Base-by-base conservation (phyloP, 1,140 invertebrate species). In the Pseudomyrmex pallidus region DNA sequence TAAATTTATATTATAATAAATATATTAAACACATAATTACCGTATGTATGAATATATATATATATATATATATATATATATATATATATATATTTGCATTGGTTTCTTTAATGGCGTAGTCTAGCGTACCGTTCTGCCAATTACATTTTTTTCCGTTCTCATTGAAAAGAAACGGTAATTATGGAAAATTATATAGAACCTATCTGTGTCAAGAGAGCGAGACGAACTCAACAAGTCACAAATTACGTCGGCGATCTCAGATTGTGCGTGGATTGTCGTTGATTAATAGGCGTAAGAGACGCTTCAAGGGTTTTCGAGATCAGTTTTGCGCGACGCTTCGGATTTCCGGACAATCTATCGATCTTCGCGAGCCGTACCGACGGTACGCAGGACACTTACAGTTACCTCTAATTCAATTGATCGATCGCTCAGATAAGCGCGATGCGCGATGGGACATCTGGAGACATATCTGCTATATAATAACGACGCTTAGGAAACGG, bases 401-500 rank as follows among this genome's bases (percentile, higher is more conserved):
- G 83, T 82, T 80, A 84, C 63, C 74, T 84, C 72, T 88, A 86
- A 90, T 90, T 89, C 76, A 66, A 86, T 89, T 84, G 86, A 90
- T 90, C 87, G 84, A 85, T 89, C 86, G 76, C 25, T 35, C 7
- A 68, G 85, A 90, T 89, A 86, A 90, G 82, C 25, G 8, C 3
- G 62, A 61, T 70, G 59, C 63, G 83, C 66, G 78, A 83, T 74
- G 52, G 46, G 70, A 80, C 74, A 15, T 78, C 48, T 7, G 56
- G 48, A n/a, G 72, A 15, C 73, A 54, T 74, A 7, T 35, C 35
- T 61, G 78, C 20, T 74, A 54, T 86, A 82, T 85, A 89, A 87
- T 72, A 74, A 85, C 82, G 84, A 85, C 67, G 52, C 62, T 67
- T 68, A 25, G 73, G 52, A 74, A 63, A 67, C 74, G 63, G 67